Base-by-base conservation (phyloP, 2,888 invertebrate species). In the Lithophane ornitopus region DNA sequence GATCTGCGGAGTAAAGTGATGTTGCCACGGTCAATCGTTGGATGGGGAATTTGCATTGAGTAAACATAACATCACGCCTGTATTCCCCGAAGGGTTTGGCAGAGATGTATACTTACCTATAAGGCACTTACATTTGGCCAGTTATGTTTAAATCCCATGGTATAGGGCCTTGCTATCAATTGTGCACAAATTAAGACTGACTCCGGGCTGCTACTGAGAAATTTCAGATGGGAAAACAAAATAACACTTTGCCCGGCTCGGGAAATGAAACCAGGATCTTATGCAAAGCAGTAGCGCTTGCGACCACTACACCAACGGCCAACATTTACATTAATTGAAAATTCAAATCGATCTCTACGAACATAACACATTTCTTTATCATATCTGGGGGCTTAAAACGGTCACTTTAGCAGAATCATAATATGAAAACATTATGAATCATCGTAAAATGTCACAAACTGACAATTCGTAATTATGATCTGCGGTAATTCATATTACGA, bases 1-100 rank as follows among this genome's bases (percentile, higher is more conserved):
- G 46, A 78, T 61, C n/a, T 59, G 39, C 12, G 28, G 26, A 52
- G 26, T n/a, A 9, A 28, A 74, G 44, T 59, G 34, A 62, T 54
- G 61, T 4, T 56, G 14, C 44, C 26, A 28, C 52, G 54, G 49
- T 52, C n/a, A 49, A 49, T 16, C 16, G 28, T n/a, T 28, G 19
- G 19, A 49, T 14, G 19, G 46, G 3, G 4, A 19, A 39, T 28
- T 59, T 54, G 39, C 19, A 54, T 54, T 28, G 28, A 80, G n/a
- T 71, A n/a, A 65, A 9, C 2, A 28, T 19, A 26, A 8, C 7
- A 65, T 19, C 0, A 26, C 12, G 19, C 19, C 7, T 26, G 3
- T 7, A 7, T 44, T 26, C 1, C 12, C 8, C 19, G 49, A 19
- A 19, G 26, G 12, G 3, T 44, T 26, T 7, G 0, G 19, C 3